A percentile compares a stretch with the other conserved stretches of the same genome.
These are phyloP conservation scores for Ptyas mucosa DNA, from an alignment of 2,113 vertebrate genomes.

Conservation along the genomic window DNA sequence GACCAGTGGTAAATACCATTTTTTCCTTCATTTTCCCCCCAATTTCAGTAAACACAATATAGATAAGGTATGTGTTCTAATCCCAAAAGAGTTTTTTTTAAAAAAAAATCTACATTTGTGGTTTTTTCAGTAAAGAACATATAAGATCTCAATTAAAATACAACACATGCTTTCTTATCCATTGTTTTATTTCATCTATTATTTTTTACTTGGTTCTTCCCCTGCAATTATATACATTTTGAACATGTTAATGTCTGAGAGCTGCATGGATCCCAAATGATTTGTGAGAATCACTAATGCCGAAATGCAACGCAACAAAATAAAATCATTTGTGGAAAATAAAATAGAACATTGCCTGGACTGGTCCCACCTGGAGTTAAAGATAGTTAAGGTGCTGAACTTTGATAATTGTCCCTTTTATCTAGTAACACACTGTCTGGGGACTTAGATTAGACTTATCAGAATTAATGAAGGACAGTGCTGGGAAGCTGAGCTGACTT, in stretches of 20 bases:
- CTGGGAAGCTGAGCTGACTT: neutral
- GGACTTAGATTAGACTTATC: neutral
- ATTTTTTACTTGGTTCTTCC: no score
- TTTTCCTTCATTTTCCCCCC: neutral
- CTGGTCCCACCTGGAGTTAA: neutral
- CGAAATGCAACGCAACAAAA: neutral
- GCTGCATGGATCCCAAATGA: neutral
- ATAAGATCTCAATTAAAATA: no score
- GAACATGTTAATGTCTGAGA: no score
- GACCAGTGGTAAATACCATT: neutral
- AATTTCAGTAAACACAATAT: neutral
- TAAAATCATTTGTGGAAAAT: neutral
- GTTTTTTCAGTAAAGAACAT: no score
- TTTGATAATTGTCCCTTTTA: neutral
- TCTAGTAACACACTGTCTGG: neutral
- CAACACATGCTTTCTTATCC: no score
- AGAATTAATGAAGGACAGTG: neutral
- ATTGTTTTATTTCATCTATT: no score
- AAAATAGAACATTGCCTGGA: neutral
- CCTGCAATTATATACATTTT: no score
- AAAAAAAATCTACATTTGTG: no score
- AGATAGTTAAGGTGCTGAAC: neutral
- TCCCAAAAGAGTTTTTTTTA: no score
- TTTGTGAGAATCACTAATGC: neutral
- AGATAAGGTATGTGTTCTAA: neutral